phyloP scores from a whole-genome alignment of 2,797 vertebrate genomes.

The Anolis apletophallus region DNA sequence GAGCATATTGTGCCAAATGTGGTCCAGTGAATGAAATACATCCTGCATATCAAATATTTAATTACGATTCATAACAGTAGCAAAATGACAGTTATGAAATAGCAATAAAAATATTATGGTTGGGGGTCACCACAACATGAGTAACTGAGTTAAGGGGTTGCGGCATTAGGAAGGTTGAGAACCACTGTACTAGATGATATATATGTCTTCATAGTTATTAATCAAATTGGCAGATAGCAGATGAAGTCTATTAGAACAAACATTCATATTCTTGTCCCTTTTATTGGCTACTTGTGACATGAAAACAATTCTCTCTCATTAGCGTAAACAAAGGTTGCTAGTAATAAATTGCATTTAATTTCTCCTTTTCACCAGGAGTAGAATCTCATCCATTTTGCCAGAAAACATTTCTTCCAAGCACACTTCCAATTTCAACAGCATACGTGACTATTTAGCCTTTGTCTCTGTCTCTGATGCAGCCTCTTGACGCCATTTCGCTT shows the following conservation, averaged over 20 bases:
- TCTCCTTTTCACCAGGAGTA: not conserved
- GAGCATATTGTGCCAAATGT: no score
- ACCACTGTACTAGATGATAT: not conserved
- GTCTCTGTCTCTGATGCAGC: slow-evolving; percentile 50
- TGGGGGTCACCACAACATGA: no score
- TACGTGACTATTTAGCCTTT: slow-evolving; percentile 68
- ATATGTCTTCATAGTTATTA: not conserved
- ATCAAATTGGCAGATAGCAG: not conserved
- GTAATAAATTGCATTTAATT: not conserved
- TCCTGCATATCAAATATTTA: no score
- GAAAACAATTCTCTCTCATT: not conserved
- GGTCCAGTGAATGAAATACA: no score
- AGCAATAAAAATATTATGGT: no score
- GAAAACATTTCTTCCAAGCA: not conserved
- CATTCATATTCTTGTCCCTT: not conserved
- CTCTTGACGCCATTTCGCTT: slow-evolving; percentile 79
- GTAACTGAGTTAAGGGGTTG: no score
- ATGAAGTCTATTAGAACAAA: not conserved
- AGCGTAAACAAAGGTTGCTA: not conserved
- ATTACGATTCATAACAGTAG: no score
- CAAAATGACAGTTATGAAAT: no score
- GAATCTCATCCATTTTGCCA: not conserved
- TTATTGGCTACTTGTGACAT: fast-evolving
- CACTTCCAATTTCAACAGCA: fast-evolving
- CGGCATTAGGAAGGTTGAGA: no score